Base-by-base conservation (phyloP, 2,888 invertebrate species). In the Drosophila algonquin region DNA sequence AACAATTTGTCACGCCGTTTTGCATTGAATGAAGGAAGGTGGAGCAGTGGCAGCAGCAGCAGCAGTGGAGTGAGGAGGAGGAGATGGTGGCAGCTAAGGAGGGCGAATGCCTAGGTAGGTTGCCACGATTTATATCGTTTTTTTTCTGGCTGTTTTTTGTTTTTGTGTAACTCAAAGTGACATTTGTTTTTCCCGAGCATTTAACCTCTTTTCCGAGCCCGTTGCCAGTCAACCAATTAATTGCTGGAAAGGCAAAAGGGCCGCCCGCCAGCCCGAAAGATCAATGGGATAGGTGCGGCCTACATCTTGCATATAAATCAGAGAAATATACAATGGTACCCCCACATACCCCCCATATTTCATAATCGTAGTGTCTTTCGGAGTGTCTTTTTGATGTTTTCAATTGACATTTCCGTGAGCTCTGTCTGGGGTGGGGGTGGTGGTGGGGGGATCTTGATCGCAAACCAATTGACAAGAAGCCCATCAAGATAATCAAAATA, bases 1-100 rank as follows among this genome's bases (percentile, higher is more conserved):
- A 80, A 76, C 80, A 80, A 87, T 86, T 89, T 83, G 83, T 83
- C 84, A 86, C 74, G 87, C 77, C 72, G 55, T 77, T 86, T 86
- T 80, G 73, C 68, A 62, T 53, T 73, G 51, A 75, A 75, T 69
- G 46, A 48, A n/a, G 52, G 57, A 58, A 14, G 18, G 57, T 12
- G 70, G 58, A 50, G 55, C 47, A 62, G 16, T 2, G 2, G 18
- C 67, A 46, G 47, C 57, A 61, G 63, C 48, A 77, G 71, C 61
- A 79, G 47, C 12, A 40, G 40, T 40, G 14, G 40, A 14, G 14
- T 0, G 5, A 14, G 35, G 5, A 35, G 40, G 2, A 40, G 40
- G 35, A 14, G 14, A 14, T 14, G 40, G 40, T 40, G 40, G 14
- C 14, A 40, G 40, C 40, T 14, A 70, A 70, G 70, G 35, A 52